Conservation (phyloP, 2,888 invertebrate species). For the Lasioglossum figueresi region DNA sequence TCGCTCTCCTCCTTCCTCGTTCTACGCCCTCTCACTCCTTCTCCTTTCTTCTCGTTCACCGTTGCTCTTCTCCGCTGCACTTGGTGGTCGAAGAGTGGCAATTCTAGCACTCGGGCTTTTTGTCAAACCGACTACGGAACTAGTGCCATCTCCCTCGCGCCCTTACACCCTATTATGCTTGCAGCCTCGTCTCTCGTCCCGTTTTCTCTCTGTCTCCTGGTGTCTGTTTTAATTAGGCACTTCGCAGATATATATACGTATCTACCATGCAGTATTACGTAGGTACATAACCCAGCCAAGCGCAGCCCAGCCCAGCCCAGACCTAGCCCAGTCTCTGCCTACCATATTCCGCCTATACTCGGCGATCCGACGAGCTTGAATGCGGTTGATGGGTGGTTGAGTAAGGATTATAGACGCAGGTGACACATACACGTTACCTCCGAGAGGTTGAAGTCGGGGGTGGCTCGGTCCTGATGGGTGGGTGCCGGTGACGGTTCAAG, state of each 20-base stretch:
- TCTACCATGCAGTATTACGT: slow-evolving; percentile 64
- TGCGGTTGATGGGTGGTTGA: slow-evolving; percentile 82
- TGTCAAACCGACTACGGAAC: slow-evolving; percentile 79
- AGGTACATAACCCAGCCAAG: slow-evolving; percentile 61
- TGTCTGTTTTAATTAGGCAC: slow-evolving; percentile 86
- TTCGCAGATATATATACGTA: slow-evolving; percentile 77
- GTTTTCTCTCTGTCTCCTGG: slow-evolving; percentile 80
- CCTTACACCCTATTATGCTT: slow-evolving; percentile 78
- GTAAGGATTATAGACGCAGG: slow-evolving; percentile 82
- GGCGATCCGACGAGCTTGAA: slow-evolving; percentile 79
- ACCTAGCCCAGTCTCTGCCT: slow-evolving; percentile 52
- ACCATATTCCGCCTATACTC: slow-evolving; percentile 77
- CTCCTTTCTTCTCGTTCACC: slow-evolving; percentile 65
- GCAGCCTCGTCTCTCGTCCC: slow-evolving; percentile 71
- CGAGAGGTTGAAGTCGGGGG: slow-evolving; percentile 67
- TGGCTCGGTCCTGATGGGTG: slow-evolving; percentile 65
- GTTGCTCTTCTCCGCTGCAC: slow-evolving; percentile 78
- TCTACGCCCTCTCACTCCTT: slow-evolving; percentile 48
- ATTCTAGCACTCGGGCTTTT: slow-evolving; percentile 83
- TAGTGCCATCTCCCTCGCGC: slow-evolving; percentile 78
- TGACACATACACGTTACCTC: slow-evolving; percentile 73
- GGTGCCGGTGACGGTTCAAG: slow-evolving; percentile 65
- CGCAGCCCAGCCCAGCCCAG: slow-evolving; percentile 60
- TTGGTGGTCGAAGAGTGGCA: slow-evolving; percentile 83
- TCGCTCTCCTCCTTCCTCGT: slow-evolving; percentile 53